phyloP scores from a whole-genome alignment of 1,140 invertebrate species.

The Lerema accius region DNA sequence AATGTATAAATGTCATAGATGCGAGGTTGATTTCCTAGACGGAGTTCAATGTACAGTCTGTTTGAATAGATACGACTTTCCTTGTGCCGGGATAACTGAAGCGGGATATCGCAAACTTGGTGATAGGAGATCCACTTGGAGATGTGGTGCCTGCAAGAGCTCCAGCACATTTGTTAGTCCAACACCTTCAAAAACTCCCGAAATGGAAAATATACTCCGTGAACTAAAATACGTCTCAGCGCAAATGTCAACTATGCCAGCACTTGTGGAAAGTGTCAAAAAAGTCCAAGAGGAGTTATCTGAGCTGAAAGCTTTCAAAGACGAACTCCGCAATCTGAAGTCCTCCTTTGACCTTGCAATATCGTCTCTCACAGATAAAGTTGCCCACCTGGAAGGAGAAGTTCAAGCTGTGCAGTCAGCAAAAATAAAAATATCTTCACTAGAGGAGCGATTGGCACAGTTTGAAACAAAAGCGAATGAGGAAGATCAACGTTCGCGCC shows the following conservation, averaged over 20 bases:
- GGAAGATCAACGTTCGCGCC: constrained; percentile 34
- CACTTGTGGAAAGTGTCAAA: constrained; percentile 2
- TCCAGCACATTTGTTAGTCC: background rate
- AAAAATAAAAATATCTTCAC: constrained; percentile 4
- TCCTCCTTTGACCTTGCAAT: constrained; percentile 5
- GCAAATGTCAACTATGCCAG: constrained; percentile 1
- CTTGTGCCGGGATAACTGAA: constrained; percentile 41
- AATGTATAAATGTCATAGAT: constrained; percentile 18
- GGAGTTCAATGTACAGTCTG: constrained; percentile 32
- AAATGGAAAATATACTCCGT: background rate
- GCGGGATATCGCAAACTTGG: constrained; percentile 38
- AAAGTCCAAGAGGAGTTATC: constrained; percentile 12
- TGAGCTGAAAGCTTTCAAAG: constrained; percentile 7
- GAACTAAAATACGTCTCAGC: constrained; percentile 13
- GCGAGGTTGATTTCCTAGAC: background rate
- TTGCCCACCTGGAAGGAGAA: constrained; percentile 12
- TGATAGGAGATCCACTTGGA: constrained; percentile 30
- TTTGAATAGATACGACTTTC: constrained; percentile 34
- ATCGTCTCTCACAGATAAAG: constrained; percentile 1
- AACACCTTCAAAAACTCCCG: background rate
- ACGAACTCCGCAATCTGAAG: constrained; percentile 1
- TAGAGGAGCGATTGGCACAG: constrained; percentile 5
- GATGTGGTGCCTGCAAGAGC: background rate
- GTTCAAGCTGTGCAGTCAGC: constrained; percentile 5
- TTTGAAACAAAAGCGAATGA: constrained; percentile 10